These are phyloP conservation scores for Euura saliciscinereae DNA, from an alignment of 1,140 invertebrate species.

Conservation along the genomic window DNA sequence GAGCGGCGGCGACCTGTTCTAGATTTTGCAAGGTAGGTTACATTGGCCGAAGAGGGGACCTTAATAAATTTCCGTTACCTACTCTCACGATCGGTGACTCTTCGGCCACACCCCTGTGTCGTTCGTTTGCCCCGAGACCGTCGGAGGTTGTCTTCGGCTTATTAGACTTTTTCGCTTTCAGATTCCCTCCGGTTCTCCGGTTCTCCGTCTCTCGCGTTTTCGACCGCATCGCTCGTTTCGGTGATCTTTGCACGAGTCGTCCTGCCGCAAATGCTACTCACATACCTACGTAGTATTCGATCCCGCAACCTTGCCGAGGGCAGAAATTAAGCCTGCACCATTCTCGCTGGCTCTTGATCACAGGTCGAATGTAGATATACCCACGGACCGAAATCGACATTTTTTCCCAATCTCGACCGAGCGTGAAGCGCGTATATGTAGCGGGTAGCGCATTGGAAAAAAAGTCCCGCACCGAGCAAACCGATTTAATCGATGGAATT, in stretches of 20 bases:
- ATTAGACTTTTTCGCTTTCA: no score
- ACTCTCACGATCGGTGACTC: neutral
- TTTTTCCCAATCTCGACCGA: neutral
- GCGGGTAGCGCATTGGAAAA: neutral
- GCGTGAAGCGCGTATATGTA: neutral
- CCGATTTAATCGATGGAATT: no score
- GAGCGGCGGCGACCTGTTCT: neutral
- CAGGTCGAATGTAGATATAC: neutral
- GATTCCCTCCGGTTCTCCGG: no score
- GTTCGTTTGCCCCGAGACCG: no score
- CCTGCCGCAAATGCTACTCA: no score
- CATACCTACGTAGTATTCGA: neutral
- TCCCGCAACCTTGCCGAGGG: neutral
- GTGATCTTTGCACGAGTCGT: no score
- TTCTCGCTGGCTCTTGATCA: neutral
- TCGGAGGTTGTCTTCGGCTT: no score
- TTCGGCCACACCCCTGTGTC: neutral
- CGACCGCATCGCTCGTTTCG: no score
- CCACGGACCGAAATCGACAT: neutral
- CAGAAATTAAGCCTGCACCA: neutral
- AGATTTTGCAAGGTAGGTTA: constrained; percentile 7
- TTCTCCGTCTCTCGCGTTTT: no score
- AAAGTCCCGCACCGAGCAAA: no score
- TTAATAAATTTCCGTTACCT: constrained; percentile 3
- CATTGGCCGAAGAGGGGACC: neutral